Base-by-base conservation (phyloP, 2,888 invertebrate species). In the Drosophila mimica region DNA sequence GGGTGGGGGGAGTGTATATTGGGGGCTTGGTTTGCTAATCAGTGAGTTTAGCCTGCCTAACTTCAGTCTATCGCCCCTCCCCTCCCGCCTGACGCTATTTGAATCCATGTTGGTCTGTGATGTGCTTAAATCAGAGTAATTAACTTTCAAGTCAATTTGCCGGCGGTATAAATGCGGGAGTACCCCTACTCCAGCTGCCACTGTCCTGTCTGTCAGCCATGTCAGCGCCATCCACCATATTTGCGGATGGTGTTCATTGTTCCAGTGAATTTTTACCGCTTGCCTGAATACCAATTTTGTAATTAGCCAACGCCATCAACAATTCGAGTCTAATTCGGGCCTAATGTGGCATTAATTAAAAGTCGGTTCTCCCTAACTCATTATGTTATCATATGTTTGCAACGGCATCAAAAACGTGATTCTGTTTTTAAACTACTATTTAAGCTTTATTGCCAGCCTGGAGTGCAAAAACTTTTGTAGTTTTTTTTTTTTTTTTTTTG, bases 141-240 rank as follows among this genome's bases (percentile, higher is more conserved):
- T 82, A 83, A 79, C 83, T 79, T 81, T 76, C 64, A 70, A 83
- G 78, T 74, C 69, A 81, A 82, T 78, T 81, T 83, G 76, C 81
- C 66, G 58, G 57, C 74, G 74, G 75, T 82, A 57, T 25, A 51
- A 64, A 49, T 17, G 51, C 40, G 59, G 46, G 59, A 38, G 28
- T 54, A 17, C 49, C 40, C 52, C 4, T n/a, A 20, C 36, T 15
- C 15, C 43, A 7, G 7, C 0, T 46, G 25, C 25, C 17, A 33
- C n/a, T n/a, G 20, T 17, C 13, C 48, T 54, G 68, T 74, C 79
- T 38, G 31, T 61, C 67, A 63, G 64, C 30, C 25, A 25, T 68
- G 62, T 51, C 59, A 40, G 48, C 38, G 20, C n/a, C 28, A 20
- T 13, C 30, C 30, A 28, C 13, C 28, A 7, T 28, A 13, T 20